Conservation (phyloP, 2,113 vertebrate genomes). For the Zapornia atra region DNA sequence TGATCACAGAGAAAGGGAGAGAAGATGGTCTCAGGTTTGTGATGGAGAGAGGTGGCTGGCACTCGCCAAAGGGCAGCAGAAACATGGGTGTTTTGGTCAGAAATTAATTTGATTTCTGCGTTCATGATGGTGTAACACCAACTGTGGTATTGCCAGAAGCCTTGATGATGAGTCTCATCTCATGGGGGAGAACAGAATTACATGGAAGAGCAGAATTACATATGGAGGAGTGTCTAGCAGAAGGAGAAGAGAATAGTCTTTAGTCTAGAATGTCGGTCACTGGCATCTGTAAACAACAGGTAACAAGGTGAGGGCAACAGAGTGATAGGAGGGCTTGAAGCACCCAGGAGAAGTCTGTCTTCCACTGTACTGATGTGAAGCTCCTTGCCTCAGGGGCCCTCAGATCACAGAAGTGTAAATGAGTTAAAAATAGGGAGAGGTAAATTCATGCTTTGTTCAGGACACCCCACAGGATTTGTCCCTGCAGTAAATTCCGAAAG, state of each 20-base stretch:
- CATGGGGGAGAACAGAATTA: background rate
- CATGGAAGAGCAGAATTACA: fast-evolving
- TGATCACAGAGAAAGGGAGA: background rate
- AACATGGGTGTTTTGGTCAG: background rate
- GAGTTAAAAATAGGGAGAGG: background rate
- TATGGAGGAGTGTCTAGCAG: background rate
- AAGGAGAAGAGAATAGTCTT: background rate
- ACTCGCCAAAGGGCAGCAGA: background rate
- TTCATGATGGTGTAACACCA: fast-evolving
- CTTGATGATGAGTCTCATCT: background rate
- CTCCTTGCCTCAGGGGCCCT: background rate
- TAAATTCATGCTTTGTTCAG: background rate
- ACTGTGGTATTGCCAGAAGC: background rate
- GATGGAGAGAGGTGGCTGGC: background rate
- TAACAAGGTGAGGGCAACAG: background rate
- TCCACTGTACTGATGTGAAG: background rate
- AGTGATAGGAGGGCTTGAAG: background rate
- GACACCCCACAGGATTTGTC: background rate
- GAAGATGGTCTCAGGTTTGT: background rate
- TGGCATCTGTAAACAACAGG: background rate
- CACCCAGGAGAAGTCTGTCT: background rate
- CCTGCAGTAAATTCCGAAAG: background rate
- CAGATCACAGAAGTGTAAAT: background rate
- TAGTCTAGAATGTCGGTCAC: background rate
- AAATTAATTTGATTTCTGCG: background rate